Percentiles rank a stretch among this genome's conserved stretches.
These are phyloP conservation scores for Crossocerus cetratus DNA, from an alignment of 2,888 invertebrate species.

Conservation along the genomic window DNA sequence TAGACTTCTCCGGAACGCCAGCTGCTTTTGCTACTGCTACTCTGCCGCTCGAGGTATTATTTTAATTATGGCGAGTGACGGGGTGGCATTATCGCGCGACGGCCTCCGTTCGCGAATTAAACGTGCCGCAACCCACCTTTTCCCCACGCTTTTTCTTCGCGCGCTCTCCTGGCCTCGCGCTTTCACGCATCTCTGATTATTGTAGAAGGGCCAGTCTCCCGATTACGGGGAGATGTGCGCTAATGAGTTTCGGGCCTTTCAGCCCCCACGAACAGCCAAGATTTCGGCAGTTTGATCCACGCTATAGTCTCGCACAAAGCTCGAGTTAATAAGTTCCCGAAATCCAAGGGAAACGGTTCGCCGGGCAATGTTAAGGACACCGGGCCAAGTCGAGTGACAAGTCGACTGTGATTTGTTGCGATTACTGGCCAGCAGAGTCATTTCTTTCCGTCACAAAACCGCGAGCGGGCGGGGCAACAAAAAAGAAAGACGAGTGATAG, in stretches of 20 bases:
- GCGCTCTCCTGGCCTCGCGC: constrained; percentile 26
- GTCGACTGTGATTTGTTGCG: too few relatives aligned
- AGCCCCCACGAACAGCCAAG: constrained; percentile 30
- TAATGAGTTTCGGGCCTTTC: constrained; percentile 51
- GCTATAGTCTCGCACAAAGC: too few relatives aligned
- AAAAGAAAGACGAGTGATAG: background rate
- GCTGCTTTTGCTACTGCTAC: background rate
- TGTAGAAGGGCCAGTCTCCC: constrained; percentile 38
- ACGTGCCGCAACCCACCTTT: constrained; percentile 39
- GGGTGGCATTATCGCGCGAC: constrained; percentile 38
- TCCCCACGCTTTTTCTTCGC: constrained; percentile 39
- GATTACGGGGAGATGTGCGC: constrained; percentile 35
- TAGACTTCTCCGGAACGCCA: background rate
- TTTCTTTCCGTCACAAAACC: too few relatives aligned
- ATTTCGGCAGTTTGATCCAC: constrained; percentile 16
- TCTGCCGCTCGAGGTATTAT: constrained; percentile 31
- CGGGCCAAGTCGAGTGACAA: too few relatives aligned
- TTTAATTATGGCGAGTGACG: constrained; percentile 51
- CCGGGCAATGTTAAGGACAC: too few relatives aligned
- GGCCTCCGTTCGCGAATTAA: constrained; percentile 35
- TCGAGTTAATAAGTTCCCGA: too few relatives aligned
- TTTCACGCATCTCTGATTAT: constrained; percentile 48
- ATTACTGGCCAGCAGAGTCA: too few relatives aligned
- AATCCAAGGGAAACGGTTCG: too few relatives aligned
- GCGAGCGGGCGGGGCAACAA: too few relatives aligned